Percentiles rank a stretch among this genome's conserved stretches.
phyloP scores from a whole-genome alignment of 2,113 vertebrate species.

The Myotis lucifugus region DNA sequence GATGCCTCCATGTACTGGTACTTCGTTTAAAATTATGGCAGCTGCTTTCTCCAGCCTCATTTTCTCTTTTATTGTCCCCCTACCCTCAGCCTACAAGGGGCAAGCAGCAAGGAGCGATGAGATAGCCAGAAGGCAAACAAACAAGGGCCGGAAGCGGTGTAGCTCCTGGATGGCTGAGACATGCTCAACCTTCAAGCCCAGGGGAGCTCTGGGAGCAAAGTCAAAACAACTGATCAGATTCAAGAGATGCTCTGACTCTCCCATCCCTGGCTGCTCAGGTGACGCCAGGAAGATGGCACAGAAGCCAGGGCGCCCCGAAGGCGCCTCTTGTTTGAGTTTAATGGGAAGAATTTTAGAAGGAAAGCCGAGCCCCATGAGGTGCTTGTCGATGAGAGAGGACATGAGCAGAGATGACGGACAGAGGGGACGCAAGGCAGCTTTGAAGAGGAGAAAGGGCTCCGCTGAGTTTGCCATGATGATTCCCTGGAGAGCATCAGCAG shows the following conservation, averaged over 20 bases:
- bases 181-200: neutral
- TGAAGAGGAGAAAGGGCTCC: neutral
- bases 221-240: neutral
- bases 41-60: neutral
- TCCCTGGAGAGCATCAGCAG: neutral
- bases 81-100: neutral
- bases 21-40: neutral
- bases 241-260: neutral
- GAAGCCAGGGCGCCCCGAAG: neutral
- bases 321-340: conserved; percentile 57
- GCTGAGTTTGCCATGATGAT: neutral
- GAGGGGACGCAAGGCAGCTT: neutral
- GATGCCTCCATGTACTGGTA: neutral
- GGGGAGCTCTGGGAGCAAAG: neutral
- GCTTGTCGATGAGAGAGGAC: conserved; percentile 60
- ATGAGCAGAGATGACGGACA: conserved; percentile 67
- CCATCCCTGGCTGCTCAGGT: neutral
- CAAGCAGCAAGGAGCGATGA: neutral
- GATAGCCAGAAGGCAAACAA: neutral
- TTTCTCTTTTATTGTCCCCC: neutral
- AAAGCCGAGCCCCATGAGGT: conserved; percentile 57
- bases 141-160: fast-evolving
- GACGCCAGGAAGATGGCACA: neutral
- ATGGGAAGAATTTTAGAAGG: conserved; percentile 58
- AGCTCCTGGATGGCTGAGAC: neutral